phyloP scores from a whole-genome alignment of 2,797 vertebrate species.

The Geotria australis region DNA sequence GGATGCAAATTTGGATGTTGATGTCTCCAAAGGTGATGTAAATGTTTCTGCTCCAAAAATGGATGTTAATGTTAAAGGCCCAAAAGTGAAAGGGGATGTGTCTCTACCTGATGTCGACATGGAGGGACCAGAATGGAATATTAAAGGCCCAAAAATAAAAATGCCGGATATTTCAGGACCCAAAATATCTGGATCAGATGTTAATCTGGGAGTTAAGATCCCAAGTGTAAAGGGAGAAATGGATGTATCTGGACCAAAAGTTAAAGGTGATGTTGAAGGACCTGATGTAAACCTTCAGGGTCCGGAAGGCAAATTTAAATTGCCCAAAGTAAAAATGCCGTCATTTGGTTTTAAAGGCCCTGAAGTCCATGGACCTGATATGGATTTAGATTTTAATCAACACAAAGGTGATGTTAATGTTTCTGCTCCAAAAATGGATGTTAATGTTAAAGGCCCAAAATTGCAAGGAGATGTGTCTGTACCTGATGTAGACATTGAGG shows the following conservation, averaged over 20 bases:
- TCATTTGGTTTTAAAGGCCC: slow-evolving; percentile 2
- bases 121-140: too few relatives aligned
- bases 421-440: slow-evolving; percentile 1
- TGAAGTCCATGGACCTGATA: slow-evolving; percentile 1
- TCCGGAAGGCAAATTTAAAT: slow-evolving; percentile 1
- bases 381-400: too few relatives aligned
- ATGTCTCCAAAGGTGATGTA: too few relatives aligned
- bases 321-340: slow-evolving; percentile 1
- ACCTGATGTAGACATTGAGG: not conserved
- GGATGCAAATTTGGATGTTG: too few relatives aligned
- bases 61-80: too few relatives aligned
- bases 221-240: not conserved
- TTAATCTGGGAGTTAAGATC: not conserved
- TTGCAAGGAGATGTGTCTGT: not conserved
- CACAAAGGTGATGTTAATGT: too few relatives aligned
- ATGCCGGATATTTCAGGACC: not conserved
- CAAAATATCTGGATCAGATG: not conserved
- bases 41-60: too few relatives aligned
- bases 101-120: too few relatives aligned
- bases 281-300: slow-evolving; percentile 2
- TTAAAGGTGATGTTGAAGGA: slow-evolving; percentile 1
- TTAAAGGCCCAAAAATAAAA: too few relatives aligned
- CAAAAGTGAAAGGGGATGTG: too few relatives aligned
- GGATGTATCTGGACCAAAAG: not conserved
- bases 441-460: not conserved